A percentile compares a stretch with the other conserved stretches of the same genome.
These are phyloP conservation scores for Anolis apletophallus DNA, from an alignment of 2,797 vertebrate genomes.

Conservation along the genomic window DNA sequence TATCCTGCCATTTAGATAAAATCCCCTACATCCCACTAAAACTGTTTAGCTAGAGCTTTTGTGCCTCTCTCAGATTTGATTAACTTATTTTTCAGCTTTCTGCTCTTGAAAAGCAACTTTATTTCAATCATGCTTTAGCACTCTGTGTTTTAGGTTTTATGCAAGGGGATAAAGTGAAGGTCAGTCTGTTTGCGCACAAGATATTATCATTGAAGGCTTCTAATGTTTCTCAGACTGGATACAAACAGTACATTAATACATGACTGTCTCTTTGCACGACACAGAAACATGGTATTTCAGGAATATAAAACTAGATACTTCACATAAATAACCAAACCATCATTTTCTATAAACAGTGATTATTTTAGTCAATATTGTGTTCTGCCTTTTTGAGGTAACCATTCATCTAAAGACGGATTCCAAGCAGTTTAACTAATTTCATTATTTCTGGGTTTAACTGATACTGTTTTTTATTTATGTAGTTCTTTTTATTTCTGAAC, in stretches of 20 bases:
- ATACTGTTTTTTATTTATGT: constrained; percentile 12
- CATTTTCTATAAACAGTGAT: background rate
- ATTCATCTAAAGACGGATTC: background rate
- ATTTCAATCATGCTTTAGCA: background rate
- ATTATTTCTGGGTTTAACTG: constrained; percentile 6
- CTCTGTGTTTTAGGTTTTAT: constrained; percentile 47
- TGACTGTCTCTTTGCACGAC: constrained; percentile 6
- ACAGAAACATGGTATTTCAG: background rate
- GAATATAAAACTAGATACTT: constrained; percentile 7
- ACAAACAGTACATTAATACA: constrained; percentile 30
- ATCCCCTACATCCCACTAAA: constrained; percentile 26
- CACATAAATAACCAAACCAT: background rate
- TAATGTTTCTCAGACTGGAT: constrained; percentile 17
- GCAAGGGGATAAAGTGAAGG: constrained; percentile 13
- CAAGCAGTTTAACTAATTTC: background rate
- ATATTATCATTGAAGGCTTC: constrained; percentile 22
- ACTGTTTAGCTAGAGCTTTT: constrained; percentile 22
- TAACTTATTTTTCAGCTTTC: constrained; percentile 3
- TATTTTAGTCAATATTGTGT: constrained; percentile 15
- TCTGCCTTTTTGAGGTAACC: background rate
- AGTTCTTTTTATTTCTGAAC: background rate
- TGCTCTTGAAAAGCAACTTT: background rate
- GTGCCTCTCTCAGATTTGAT: constrained; percentile 34
- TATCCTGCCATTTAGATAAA: constrained; percentile 38
- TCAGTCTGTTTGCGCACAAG: constrained; percentile 21